Conservation (phyloP, 2,888 invertebrate genomes). For the Andrena praecox region DNA sequence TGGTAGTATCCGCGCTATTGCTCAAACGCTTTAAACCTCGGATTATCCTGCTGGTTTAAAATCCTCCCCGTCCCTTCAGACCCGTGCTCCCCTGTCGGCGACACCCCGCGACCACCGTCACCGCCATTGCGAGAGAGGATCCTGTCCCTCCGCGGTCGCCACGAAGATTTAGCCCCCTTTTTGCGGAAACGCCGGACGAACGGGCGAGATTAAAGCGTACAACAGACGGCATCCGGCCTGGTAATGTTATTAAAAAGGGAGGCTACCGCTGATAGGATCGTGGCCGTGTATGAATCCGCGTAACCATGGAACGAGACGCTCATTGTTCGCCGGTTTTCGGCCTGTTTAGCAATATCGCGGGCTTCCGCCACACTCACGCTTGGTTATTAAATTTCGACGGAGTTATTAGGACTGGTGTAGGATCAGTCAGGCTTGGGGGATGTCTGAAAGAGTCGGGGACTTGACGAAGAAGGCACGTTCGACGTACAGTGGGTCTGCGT, state of each 20-base stretch:
- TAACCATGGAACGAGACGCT: background rate
- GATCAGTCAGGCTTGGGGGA: background rate
- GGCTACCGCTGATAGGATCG: conserved; percentile 37
- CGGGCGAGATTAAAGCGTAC: conserved; percentile 63
- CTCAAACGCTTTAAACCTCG: conserved; percentile 77
- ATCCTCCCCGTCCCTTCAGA: conserved; percentile 33
- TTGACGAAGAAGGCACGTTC: background rate
- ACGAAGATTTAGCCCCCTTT: conserved; percentile 52
- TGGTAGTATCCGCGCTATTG: conserved; percentile 68
- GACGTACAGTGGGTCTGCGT: too few species aligned
- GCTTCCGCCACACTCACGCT: background rate
- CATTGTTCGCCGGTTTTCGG: conserved; percentile 28
- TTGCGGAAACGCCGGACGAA: conserved; percentile 26
- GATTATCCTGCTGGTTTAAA: conserved; percentile 78
- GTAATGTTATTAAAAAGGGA: conserved; percentile 69
- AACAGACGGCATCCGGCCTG: conserved; percentile 49
- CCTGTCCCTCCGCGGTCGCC: conserved; percentile 35
- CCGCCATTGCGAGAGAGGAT: conserved; percentile 37
- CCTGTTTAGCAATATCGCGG: conserved; percentile 22
- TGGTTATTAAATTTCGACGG: conserved; percentile 42
- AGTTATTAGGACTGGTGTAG: conserved; percentile 19
- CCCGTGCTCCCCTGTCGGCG: conserved; percentile 10
- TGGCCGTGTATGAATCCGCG: background rate
- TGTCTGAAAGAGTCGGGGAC: background rate
- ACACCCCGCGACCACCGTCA: conserved; percentile 17